phyloP scores from a whole-genome alignment of 2,113 vertebrate genomes.

The Chaetorhynchus papuensis region DNA sequence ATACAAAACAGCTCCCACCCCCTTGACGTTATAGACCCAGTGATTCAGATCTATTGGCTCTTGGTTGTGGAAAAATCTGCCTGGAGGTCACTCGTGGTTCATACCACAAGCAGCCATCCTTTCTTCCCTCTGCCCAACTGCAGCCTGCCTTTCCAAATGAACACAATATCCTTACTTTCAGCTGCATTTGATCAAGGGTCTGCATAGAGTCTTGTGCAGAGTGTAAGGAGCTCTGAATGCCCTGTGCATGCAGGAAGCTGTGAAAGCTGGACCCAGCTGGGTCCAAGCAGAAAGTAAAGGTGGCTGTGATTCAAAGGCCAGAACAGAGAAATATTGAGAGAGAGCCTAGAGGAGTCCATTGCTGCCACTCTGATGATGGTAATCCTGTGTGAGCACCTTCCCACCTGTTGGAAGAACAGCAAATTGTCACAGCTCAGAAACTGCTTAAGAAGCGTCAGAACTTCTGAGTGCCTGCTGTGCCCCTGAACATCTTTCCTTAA shows the following conservation, averaged over 20 bases:
- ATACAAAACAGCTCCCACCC: neutral
- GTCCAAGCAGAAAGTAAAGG: neutral
- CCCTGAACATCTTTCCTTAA: neutral
- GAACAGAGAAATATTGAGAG: neutral
- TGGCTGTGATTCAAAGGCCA: neutral
- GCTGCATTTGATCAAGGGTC: neutral
- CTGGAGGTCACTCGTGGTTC: neutral
- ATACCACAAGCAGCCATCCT: neutral
- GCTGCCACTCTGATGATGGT: neutral
- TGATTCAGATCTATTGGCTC: conserved; percentile 15
- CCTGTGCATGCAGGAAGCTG: fast-evolving
- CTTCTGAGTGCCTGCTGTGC: neutral
- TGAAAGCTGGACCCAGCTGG: neutral
- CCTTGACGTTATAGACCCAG: neutral
- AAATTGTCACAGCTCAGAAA: neutral
- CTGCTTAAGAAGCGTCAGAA: neutral
- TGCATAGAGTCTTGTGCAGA: neutral
- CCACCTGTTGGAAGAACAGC: neutral
- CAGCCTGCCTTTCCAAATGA: neutral
- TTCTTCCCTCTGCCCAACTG: neutral
- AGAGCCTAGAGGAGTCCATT: neutral
- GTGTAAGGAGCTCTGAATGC: fast-evolving
- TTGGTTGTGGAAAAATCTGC: conserved; percentile 23
- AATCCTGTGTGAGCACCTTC: fast-evolving
- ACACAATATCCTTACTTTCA: neutral